phyloP scores from a whole-genome alignment of 2,113 vertebrate species.

The Oreochromis spilurus region DNA sequence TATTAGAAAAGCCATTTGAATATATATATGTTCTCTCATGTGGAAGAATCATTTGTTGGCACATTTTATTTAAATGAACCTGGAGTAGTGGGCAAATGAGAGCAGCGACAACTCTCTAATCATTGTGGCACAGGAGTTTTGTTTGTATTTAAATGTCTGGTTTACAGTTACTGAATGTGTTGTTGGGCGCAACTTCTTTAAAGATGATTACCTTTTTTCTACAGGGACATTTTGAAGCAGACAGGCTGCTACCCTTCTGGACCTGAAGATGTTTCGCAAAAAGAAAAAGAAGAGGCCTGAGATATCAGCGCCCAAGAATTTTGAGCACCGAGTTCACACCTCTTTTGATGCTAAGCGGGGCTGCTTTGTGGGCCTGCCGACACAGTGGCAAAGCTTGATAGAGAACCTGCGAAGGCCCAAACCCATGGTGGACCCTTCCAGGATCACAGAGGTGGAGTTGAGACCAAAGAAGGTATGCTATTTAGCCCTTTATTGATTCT shows the following conservation, averaged over 20 bases:
- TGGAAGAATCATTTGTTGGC: background rate
- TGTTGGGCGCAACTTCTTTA: background rate
- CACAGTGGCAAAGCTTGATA: slow-evolving; percentile 96
- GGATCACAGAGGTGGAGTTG: slow-evolving; percentile 91
- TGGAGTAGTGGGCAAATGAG: background rate
- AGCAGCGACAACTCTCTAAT: background rate
- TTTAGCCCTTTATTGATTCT: background rate
- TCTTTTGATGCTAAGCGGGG: slow-evolving; percentile 92
- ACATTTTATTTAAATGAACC: slow-evolving; percentile 3
- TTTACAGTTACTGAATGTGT: background rate
- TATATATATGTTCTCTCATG: background rate
- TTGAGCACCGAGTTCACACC: slow-evolving; percentile 96
- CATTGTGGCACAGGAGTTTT: background rate
- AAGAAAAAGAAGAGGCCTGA: slow-evolving; percentile 99
- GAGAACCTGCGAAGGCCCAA: slow-evolving; percentile 90
- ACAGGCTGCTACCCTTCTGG: slow-evolving; percentile 37
- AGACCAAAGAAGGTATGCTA: slow-evolving; percentile 91
- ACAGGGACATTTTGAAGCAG: slow-evolving; percentile 32
- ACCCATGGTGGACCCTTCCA: slow-evolving; percentile 93
- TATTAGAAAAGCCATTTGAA: background rate
- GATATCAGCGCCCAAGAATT: slow-evolving; percentile 95
- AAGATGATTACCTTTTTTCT: background rate
- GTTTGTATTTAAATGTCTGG: slow-evolving; percentile 8
- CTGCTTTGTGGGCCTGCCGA: slow-evolving; percentile 91
- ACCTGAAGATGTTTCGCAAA: slow-evolving; percentile 90